Evolutionary conservation across 2,888 invertebrate genomes (phyloP), one percentile per base, ranked within the genome.

Genomic region (Ichneumon xanthorius): DNA sequence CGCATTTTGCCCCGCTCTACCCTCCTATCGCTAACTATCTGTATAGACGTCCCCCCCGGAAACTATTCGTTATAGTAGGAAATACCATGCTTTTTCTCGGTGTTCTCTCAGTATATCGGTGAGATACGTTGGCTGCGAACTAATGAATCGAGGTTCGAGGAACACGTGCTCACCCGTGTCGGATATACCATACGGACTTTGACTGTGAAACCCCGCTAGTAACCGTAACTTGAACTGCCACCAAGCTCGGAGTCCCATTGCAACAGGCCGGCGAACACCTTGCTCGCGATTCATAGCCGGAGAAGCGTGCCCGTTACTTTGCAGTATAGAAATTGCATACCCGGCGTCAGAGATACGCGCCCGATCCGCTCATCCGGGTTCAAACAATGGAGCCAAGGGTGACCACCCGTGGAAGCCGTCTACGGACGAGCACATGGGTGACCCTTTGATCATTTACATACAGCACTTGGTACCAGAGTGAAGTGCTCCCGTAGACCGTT

Each of bases 351-450:
- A 61, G 65, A 58, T 70, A 75, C 72, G 71, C 72, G 71, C 53
- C 68, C 72, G 81, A 83, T 87, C 71, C 82, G 76, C 76, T 82
- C 84, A 82, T 67, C 79, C 78, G 81, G 70, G 83, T 84, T 80
- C 63, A 83, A 82, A 87, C 86, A 88, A 86, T 80, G 79, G 76
- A 50, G 61, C 48, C 11, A 58, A n/a, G 75, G 63, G 75, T 48
- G 75, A 48, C 61, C 30, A 0, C 19, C 63, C 48, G 48, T 75
- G 30, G 40, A n/a, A 45, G 45, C 30, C 26, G 30, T n/a, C 48
- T 26, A 48, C 63, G 7, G 48, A 19, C 26, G 37, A 16, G 26
- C 33, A 30, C 63, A 45, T 9, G 5, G 1, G 16, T 1, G 11
- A 37, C 19, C 75, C 63, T 75, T 75, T 63, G 75, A 75, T 63